Conservation (phyloP, 2,888 invertebrate genomes). For the Mamestra brassicae region DNA sequence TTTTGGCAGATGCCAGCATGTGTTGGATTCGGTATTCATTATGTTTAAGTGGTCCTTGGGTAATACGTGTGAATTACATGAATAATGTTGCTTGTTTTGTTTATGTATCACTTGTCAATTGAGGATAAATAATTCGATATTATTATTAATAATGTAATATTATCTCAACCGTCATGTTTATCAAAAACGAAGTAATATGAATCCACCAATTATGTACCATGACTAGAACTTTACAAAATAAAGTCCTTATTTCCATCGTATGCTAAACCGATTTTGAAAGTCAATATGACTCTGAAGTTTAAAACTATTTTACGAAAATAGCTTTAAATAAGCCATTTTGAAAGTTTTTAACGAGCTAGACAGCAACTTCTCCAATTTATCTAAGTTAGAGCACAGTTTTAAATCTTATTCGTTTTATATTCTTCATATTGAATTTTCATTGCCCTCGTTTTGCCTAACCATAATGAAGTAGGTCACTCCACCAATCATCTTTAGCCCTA, state of each 20-base stretch:
- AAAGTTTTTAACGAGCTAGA: conserved; percentile 54
- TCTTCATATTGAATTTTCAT: conserved; percentile 58
- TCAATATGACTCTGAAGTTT: background rate
- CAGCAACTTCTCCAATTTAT: conserved; percentile 46
- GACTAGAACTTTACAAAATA: conserved; percentile 10
- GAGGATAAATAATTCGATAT: conserved; percentile 13
- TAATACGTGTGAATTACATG: conserved; percentile 24
- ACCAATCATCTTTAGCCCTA: conserved; percentile 33
- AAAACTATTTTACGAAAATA: conserved; percentile 19
- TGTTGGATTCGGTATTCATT: conserved; percentile 36
- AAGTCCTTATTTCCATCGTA: background rate
- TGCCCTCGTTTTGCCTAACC: conserved; percentile 45
- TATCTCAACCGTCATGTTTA: conserved; percentile 22
- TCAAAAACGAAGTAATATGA: conserved; percentile 6
- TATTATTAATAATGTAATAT: background rate
- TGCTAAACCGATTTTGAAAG: conserved; percentile 14
- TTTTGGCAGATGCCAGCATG: conserved; percentile 25
- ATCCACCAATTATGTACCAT: conserved; percentile 29
- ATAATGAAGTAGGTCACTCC: conserved; percentile 61
- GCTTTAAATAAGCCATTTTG: conserved; percentile 39
- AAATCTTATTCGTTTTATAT: conserved; percentile 44
- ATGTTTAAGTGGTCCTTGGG: conserved; percentile 9
- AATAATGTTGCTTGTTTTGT: conserved; percentile 13
- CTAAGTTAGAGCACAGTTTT: conserved; percentile 46
- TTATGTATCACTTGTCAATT: background rate